Evolutionary conservation across 2,888 invertebrate genomes (phyloP).

Genomic region (Busseola fusca): DNA sequence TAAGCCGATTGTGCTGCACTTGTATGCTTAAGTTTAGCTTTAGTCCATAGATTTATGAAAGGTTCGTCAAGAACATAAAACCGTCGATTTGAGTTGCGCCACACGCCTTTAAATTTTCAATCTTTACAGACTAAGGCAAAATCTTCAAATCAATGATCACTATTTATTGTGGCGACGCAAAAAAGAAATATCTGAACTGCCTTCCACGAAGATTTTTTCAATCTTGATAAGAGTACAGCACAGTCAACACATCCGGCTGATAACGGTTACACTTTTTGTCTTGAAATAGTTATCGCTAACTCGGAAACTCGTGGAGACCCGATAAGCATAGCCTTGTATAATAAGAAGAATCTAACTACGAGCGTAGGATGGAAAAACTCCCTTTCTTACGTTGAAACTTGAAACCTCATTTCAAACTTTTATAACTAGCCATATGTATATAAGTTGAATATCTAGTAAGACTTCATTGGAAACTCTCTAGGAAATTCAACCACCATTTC

Average conservation of each 20-base stretch:
- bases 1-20: no score
- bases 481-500: background rate
- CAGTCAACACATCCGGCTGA: conserved; percentile 26
- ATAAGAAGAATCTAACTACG: conserved; percentile 8
- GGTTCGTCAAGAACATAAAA: background rate
- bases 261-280: background rate
- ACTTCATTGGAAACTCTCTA: no score
- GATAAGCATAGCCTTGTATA: conserved; percentile 33
- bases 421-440: background rate
- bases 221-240: background rate
- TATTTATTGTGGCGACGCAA: background rate
- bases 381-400: background rate
- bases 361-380: background rate
- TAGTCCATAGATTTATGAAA: background rate
- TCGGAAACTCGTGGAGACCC: conserved; percentile 1
- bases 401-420: background rate
- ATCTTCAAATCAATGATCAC: background rate
- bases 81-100: no score
- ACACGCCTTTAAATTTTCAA: background rate
- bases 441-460: background rate
- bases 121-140: background rate
- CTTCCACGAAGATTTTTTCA: conserved; percentile 1
- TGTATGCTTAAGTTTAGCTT: background rate
- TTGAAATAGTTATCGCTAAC: background rate
- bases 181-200: background rate